These are phyloP conservation scores for Dendroctonus valens DNA, from an alignment of 1,140 invertebrate genomes.

Conservation along the genomic window DNA sequence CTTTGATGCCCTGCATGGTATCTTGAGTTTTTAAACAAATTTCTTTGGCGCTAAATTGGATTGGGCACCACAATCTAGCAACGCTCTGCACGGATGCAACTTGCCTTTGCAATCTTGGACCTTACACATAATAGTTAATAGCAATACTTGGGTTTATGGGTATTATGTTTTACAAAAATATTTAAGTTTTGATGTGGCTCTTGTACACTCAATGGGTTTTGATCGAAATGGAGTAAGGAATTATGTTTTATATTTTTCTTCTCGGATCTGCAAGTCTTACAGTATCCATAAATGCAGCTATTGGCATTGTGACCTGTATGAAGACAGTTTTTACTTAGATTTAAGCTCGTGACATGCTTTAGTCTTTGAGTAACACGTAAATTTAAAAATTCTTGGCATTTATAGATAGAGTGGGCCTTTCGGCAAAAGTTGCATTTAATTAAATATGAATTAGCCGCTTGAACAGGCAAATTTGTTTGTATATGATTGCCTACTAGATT, in stretches of 20 bases:
- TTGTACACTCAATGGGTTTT: background rate
- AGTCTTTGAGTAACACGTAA: background rate
- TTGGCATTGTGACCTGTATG: background rate
- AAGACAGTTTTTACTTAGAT: background rate
- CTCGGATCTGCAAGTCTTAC: background rate
- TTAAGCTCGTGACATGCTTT: background rate
- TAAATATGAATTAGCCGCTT: too few species aligned
- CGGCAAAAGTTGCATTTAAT: background rate
- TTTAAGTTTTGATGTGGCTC: background rate
- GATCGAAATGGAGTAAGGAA: background rate
- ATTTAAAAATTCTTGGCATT: background rate
- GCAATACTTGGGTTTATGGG: background rate
- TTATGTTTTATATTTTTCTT: background rate
- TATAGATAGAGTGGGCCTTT: background rate
- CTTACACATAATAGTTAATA: background rate
- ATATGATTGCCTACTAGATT: background rate
- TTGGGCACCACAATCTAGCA: conserved; percentile 1
- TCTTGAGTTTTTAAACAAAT: background rate
- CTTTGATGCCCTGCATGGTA: background rate
- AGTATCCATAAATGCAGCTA: background rate
- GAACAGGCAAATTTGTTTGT: too few species aligned
- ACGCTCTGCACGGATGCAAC: background rate
- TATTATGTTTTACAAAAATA: background rate
- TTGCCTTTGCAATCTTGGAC: background rate
- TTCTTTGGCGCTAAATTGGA: background rate